A percentile compares a stretch with the other conserved stretches of the same genome.
Conservation (phyloP, 2,888 invertebrate genomes). For the Tetragnatha montana region DNA sequence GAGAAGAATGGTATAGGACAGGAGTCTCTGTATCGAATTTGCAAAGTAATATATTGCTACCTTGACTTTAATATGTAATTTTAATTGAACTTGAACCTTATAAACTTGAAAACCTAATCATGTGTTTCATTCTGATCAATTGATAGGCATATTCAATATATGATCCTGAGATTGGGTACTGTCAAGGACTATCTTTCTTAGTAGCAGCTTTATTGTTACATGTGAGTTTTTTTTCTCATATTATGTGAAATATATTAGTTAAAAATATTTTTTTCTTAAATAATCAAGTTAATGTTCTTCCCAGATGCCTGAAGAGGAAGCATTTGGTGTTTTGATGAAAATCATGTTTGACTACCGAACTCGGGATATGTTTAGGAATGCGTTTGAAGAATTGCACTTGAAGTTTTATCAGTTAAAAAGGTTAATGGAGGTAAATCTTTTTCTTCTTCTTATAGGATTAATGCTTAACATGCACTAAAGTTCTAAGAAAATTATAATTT, state of each 20-base stretch:
- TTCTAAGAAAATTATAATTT: no score
- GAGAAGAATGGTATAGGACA: conserved; percentile 96
- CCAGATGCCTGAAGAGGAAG: conserved; percentile 99
- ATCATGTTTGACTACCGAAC: conserved; percentile 98
- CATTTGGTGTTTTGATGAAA: conserved; percentile 95
- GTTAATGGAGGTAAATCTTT: conserved; percentile 85
- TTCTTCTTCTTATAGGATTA: neutral
- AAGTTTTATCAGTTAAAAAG: conserved; percentile 95
- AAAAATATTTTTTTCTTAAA: neutral
- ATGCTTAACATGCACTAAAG: no score
- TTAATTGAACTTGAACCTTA: neutral
- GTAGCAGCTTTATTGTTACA: conserved; percentile 96
- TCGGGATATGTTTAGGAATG: conserved; percentile 95
- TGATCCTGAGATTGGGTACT: conserved; percentile 98
- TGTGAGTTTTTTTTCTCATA: conserved; percentile 80
- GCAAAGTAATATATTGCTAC: conserved; percentile 79
- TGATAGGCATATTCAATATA: conserved; percentile 94
- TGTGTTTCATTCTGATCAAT: no score
- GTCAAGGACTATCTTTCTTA: conserved; percentile 98
- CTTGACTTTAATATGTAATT: neutral
- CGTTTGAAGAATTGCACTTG: conserved; percentile 96
- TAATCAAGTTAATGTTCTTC: neutral
- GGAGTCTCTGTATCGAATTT: conserved; percentile 95
- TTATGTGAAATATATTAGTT: neutral
- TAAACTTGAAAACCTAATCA: no score